phyloP scores from a whole-genome alignment of 1,140 invertebrate genomes.

The Drosophila kohkoa region DNA sequence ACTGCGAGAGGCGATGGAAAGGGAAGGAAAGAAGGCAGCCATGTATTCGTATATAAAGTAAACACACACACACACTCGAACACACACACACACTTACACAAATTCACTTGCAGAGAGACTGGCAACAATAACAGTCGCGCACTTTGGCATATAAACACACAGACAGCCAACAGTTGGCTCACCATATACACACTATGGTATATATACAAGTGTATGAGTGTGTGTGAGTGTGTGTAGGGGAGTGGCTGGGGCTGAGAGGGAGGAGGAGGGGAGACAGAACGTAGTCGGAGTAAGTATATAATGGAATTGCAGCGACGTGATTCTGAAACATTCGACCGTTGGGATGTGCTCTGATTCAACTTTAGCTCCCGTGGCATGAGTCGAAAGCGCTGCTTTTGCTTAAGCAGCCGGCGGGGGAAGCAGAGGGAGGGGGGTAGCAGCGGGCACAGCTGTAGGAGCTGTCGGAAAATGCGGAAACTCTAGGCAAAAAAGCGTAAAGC shows the following conservation, averaged over 20 bases:
- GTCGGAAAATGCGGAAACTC: constrained; percentile 35
- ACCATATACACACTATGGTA: neutral
- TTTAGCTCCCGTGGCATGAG: constrained; percentile 70
- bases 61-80: constrained; percentile 28
- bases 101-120: constrained; percentile 12
- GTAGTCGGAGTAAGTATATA: constrained; percentile 64
- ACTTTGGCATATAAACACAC: constrained; percentile 28
- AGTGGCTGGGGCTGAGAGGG: neutral
- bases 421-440: neutral
- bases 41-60: constrained; percentile 50
- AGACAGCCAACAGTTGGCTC: constrained; percentile 14
- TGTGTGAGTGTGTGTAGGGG: constrained; percentile 9
- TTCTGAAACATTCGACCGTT: constrained; percentile 85
- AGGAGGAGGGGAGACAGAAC: neutral
- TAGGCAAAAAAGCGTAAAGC: constrained; percentile 6
- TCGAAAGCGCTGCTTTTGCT: constrained; percentile 10
- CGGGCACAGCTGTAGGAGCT: constrained; percentile 45
- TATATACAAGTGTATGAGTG: neutral
- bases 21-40: constrained; percentile 21
- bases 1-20: neutral
- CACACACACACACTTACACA: neutral
- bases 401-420: constrained; percentile 2
- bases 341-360: constrained; percentile 84
- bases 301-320: constrained; percentile 84
- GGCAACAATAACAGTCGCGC: constrained; percentile 16